phyloP scores from a whole-genome alignment of 2,113 vertebrate genomes.

The Hypomesus transpacificus region DNA sequence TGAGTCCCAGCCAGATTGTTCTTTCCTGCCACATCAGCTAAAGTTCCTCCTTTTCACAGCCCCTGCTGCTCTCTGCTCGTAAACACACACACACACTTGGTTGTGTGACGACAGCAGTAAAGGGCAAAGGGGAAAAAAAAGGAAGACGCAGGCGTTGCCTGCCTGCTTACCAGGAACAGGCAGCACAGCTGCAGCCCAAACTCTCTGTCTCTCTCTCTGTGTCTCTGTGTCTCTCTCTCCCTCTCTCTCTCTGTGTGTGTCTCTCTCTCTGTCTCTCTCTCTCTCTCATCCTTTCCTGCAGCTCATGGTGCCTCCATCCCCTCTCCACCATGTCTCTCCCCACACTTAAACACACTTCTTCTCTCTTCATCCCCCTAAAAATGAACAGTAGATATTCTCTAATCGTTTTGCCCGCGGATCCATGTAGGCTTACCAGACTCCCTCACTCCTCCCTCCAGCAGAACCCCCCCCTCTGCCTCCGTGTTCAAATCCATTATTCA shows the following conservation, averaged over 20 bases:
- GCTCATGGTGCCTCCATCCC: not conserved
- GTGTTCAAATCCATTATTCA: constrained; percentile 43
- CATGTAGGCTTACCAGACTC: constrained; percentile 27
- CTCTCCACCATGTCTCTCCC: too few relatives aligned
- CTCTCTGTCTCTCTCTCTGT: not conserved
- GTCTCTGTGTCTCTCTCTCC: constrained; percentile 2
- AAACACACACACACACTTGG: constrained; percentile 47
- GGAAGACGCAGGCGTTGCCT: not conserved
- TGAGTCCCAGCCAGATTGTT: constrained; percentile 35
- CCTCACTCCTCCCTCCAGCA: constrained; percentile 43
- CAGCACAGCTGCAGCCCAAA: not conserved
- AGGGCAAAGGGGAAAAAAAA: not conserved
- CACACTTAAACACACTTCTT: constrained; percentile 3
- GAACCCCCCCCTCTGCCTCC: not conserved
- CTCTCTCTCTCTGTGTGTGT: not conserved
- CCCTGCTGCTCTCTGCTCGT: constrained; percentile 69
- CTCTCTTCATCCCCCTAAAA: constrained; percentile 21
- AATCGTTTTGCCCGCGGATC: constrained; percentile 51
- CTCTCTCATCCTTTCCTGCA: not conserved
- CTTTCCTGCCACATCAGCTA: constrained; percentile 60
- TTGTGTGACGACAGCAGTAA: constrained; percentile 22
- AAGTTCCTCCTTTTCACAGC: constrained; percentile 62
- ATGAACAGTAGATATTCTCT: constrained; percentile 15
- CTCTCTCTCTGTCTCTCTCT: constrained; percentile 4
- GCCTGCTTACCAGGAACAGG: not conserved